Evolutionary conservation across 1,140 invertebrate genomes (phyloP), one percentile per base, ranked within the genome.

Genomic region (Drosophila simulans): DNA sequence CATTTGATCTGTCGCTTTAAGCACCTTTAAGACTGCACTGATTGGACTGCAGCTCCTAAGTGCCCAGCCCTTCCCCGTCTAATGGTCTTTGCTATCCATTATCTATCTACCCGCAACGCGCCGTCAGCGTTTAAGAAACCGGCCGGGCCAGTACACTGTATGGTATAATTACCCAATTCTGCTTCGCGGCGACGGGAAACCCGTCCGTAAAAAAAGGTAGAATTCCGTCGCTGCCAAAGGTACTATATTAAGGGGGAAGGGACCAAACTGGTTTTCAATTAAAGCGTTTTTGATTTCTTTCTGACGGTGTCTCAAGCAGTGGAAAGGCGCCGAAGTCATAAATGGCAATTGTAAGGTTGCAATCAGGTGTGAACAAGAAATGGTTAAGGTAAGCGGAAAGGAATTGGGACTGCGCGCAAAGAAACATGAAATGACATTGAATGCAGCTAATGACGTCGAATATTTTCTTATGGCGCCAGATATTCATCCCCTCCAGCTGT

Each of bases 231-330:
- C 20, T 49, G 52, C 20, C 43, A n/a, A 27, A 31, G 20, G 17
- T 11, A 4, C 43, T 42, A 13, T 7, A 53, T 42, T 45, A 48
- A 45, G 22, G 34, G 65, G 25, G 25, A 53, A 52, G 63, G 55
- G 45, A 42, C 39, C 42, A 88, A 88, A 88, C 83, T 77, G 80
- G 83, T 88, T 88, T 88, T 89, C 70, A 88, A 88, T 88, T 89
- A 88, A 79, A 80, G 59, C 45, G 79, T 65, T 55, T 86, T 84
- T 80, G 34, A 72, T 68, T 69, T 80, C 60, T 78, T 4, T 7
- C n/a, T 48, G 22, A 5, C 20, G 7, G 43, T 56, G 55, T 53
- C 15, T 35, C 31, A 40, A 39, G 53, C 25, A 45, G 40, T 48
- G 12, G 37, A 22, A 39, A 65, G 45, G 17, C 53, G 43, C 37